These are phyloP conservation scores for Cerastis rubricosa DNA, from an alignment of 2,888 invertebrate species.

Conservation along the genomic window DNA sequence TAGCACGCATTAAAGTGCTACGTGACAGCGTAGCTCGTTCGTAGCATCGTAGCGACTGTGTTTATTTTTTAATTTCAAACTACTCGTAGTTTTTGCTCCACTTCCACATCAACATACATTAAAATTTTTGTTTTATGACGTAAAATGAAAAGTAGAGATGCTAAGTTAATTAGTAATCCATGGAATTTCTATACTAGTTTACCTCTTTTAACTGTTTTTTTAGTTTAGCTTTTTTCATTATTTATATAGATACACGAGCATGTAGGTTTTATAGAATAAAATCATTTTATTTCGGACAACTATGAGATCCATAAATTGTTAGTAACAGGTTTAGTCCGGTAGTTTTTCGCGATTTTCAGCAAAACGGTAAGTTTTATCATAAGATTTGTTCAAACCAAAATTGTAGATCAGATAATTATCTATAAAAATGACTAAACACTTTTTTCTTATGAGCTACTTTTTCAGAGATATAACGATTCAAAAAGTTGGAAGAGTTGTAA, in stretches of 20 bases:
- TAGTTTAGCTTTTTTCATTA: neutral
- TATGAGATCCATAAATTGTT: no score
- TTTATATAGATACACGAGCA: slow-evolving; percentile 15
- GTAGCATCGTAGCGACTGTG: slow-evolving; percentile 20
- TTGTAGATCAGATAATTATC: no score
- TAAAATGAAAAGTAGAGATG: neutral
- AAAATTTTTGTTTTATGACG: neutral
- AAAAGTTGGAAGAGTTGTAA: no score
- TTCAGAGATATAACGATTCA: no score
- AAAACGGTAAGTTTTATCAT: no score
- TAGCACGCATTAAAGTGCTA: slow-evolving; percentile 38
- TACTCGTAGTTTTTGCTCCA: neutral
- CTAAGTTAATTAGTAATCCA: slow-evolving; percentile 5
- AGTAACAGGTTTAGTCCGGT: no score
- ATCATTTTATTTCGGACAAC: no score
- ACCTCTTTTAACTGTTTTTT: neutral
- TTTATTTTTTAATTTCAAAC: slow-evolving; percentile 19
- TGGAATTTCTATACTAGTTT: neutral
- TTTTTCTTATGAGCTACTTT: no score
- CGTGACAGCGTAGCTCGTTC: slow-evolving; percentile 32
- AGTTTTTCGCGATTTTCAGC: no score
- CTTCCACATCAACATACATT: neutral
- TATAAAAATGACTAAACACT: no score
- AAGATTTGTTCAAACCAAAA: no score
- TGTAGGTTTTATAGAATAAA: neutral